Evolutionary conservation across 2,113 vertebrate genomes (phyloP), one percentile per base, ranked within the genome.

Genomic region (Trachemys scripta): DNA sequence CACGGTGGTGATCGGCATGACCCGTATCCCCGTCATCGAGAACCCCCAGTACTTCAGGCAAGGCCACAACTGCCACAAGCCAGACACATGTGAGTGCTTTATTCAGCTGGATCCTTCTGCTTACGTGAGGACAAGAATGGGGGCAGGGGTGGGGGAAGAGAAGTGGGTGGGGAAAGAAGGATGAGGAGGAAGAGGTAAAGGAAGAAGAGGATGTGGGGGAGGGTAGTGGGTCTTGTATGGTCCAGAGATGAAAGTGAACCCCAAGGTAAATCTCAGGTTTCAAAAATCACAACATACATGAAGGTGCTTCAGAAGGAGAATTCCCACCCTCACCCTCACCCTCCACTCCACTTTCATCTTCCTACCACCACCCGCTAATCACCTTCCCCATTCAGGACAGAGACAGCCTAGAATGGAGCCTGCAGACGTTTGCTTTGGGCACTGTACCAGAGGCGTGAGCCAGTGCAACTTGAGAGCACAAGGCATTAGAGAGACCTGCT

Each of bases 31-130:
- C 0, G 99, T 99, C 96, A 99, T 99, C 5, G 99, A 99, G 98
- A 99, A 99, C 87, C 99, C 99, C 1, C 99, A 99, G 96, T 99
- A 99, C 97, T 99, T 99, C 98, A 98, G 99, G 16, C 99, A 99
- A 38, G 99, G 99, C 38, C 99, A 99, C 98, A 99, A 99, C 98
- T 99, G 99, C 97, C 99, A 99, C 98, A 99, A 99, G 96, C 99
- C 99, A n/a, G 98, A 99, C 97, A 99, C 99, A 14, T 99, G 99
- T 99, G 98, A 99, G 99, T 99, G 97, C 96, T n/a, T 2, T 1
- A 27, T 14, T 35, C 2, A 10, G 47, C 35, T 3, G 4, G 20
- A 78, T 76, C 2, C 54, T 92, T 90, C 80, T 0, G 0, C 47
- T 93, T 89, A 56, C 10, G 31, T 12, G 31, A 76, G 87, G 1